phyloP scores from a whole-genome alignment of 2,797 vertebrate genomes.

The Anguilla obscura region DNA sequence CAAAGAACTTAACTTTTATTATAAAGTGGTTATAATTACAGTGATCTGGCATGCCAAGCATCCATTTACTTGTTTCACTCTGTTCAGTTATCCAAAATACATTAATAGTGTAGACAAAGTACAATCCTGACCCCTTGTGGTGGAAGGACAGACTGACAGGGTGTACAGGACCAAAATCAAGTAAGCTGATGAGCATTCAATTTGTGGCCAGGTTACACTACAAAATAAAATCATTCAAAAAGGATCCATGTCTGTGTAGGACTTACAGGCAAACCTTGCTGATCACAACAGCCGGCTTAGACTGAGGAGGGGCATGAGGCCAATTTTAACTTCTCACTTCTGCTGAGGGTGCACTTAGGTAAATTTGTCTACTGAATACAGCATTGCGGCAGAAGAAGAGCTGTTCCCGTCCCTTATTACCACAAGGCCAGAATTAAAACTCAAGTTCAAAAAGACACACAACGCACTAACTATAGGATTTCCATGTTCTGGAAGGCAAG shows the following conservation, averaged over 20 bases:
- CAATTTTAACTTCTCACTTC: not conserved
- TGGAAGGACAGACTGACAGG: not conserved
- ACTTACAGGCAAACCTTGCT: not conserved
- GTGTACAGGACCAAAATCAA: not conserved
- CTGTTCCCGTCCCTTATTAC: not conserved
- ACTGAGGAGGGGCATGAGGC: not conserved
- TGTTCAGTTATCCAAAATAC: not conserved
- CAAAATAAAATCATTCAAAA: not conserved
- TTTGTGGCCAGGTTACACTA: not conserved
- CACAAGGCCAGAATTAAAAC: not conserved
- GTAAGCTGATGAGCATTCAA: not conserved
- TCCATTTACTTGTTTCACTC: not conserved
- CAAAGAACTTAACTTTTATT: not conserved
- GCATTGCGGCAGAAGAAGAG: not conserved
- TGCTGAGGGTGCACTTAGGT: not conserved
- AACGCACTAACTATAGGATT: not conserved
- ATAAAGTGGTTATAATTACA: not conserved
- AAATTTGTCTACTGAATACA: not conserved
- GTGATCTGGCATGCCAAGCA: not conserved
- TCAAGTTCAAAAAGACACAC: not conserved
- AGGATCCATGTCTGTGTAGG: not conserved
- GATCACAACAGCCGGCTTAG: not conserved
- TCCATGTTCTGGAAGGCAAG: not conserved
- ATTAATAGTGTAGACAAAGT: not conserved
- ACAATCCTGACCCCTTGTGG: conserved; percentile 31